Conservation (phyloP, 1,140 invertebrate genomes). For the Magallana angulata region DNA sequence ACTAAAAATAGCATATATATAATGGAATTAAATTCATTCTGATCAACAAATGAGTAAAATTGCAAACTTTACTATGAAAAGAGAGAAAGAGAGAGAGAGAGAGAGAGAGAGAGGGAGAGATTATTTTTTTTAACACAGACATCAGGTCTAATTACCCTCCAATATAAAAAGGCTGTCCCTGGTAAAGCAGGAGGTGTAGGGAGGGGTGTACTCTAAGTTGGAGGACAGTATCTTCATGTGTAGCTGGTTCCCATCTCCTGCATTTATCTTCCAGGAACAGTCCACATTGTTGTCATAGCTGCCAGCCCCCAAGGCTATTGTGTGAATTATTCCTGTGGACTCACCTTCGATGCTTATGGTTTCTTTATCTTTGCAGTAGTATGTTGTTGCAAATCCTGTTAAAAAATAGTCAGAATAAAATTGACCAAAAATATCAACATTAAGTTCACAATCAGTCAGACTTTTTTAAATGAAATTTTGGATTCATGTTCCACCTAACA, state of each 20-base stretch:
- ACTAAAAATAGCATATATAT: too few relatives aligned
- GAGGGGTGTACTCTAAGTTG: constrained; percentile 52
- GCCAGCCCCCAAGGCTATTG: constrained; percentile 34
- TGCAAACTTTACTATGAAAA: neutral
- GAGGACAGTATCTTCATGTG: constrained; percentile 45
- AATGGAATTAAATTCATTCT: too few relatives aligned
- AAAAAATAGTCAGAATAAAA: neutral
- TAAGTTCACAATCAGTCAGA: too few relatives aligned
- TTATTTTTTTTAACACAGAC: too few relatives aligned
- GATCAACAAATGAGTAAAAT: too few relatives aligned
- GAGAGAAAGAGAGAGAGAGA: neutral
- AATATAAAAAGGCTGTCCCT: constrained; percentile 59
- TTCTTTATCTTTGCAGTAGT: constrained; percentile 46
- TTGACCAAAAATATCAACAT: neutral
- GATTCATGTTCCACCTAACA: too few relatives aligned
- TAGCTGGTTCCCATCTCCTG: constrained; percentile 40
- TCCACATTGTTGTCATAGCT: constrained; percentile 58
- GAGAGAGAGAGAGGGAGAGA: neutral
- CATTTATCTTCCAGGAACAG: constrained; percentile 60
- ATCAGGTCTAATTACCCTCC: constrained; percentile 52
- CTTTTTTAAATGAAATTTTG: too few relatives aligned
- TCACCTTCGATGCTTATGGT: constrained; percentile 47
- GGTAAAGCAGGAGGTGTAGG: constrained; percentile 53
- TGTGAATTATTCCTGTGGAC: constrained; percentile 57
- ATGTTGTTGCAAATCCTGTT: constrained; percentile 35